A percentile compares a stretch with the other conserved stretches of the same genome.
Conservation (phyloP, 2,797 vertebrate genomes). For the Halcyon smyrnensis region DNA sequence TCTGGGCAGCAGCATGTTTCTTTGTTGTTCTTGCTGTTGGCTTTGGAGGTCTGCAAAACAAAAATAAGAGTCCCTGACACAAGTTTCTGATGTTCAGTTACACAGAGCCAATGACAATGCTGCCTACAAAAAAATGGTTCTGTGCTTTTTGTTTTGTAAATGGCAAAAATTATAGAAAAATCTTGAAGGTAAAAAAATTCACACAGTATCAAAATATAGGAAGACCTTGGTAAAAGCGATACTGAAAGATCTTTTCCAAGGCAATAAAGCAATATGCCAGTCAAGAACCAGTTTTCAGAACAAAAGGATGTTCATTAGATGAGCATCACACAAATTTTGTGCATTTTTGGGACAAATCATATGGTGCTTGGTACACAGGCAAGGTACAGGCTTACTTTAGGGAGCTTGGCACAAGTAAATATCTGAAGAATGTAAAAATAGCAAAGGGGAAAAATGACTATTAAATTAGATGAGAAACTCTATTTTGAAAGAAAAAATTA, state of each 20-base stretch:
- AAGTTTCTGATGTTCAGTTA: background rate
- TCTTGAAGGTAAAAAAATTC: background rate
- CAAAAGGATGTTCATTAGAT: background rate
- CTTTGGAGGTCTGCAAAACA: background rate
- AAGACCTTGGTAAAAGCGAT: background rate
- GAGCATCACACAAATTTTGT: background rate
- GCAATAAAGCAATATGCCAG: background rate
- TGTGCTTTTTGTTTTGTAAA: background rate
- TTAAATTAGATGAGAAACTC: background rate
- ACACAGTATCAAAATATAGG: background rate
- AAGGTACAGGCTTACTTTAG: background rate
- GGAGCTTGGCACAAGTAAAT: background rate
- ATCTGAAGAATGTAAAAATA: background rate
- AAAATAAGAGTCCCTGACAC: background rate
- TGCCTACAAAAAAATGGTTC: background rate
- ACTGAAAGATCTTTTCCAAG: background rate
- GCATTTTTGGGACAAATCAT: background rate
- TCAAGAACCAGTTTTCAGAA: background rate
- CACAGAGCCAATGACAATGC: background rate
- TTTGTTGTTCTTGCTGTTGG: background rate
- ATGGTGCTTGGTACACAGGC: no score
- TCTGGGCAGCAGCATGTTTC: background rate
- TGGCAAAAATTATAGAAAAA: background rate
- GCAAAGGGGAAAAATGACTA: background rate
- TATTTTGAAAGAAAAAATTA: background rate